These are phyloP conservation scores for Chrysoperla carnea DNA, from an alignment of 1,140 invertebrate species.

Conservation along the genomic window DNA sequence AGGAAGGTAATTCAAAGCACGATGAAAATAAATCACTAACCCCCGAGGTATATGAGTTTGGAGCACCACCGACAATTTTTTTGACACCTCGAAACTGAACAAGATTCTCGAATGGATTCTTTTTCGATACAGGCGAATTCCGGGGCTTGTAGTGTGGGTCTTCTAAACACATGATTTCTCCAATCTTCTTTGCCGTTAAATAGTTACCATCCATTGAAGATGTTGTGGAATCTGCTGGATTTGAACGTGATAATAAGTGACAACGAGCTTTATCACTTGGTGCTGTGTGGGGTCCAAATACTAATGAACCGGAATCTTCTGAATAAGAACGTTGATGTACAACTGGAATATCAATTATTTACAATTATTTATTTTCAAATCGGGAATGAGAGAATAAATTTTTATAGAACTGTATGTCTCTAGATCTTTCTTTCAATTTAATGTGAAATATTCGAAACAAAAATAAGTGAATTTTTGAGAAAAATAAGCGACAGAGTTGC, in stretches of 20 bases:
- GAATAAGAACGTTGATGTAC: constrained; percentile 48
- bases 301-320: constrained; percentile 38
- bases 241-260: constrained; percentile 29
- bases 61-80: constrained; percentile 49
- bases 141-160: constrained; percentile 60
- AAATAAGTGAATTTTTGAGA: too few relatives aligned
- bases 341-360: constrained; percentile 20
- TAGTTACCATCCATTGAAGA: constrained; percentile 13
- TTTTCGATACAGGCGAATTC: constrained; percentile 18
- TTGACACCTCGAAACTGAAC: constrained; percentile 50
- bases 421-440: too few relatives aligned
- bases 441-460: too few relatives aligned
- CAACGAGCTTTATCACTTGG: constrained; percentile 59
- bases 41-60: constrained; percentile 23
- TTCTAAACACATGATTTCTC: constrained; percentile 58
- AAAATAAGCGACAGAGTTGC: too few relatives aligned
- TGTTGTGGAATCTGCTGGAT: constrained; percentile 3
- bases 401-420: neutral
- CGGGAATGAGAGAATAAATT: constrained; percentile 4
- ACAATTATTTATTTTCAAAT: neutral
- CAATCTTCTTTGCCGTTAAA: constrained; percentile 37
- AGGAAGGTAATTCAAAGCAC: constrained; percentile 52
- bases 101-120: constrained; percentile 51
- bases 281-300: constrained; percentile 28
- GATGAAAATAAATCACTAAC: constrained; percentile 46